Evolutionary conservation across 2,888 invertebrate genomes (phyloP), one percentile per base, ranked within the genome.

Genomic region (Tenodera sinensis): DNA sequence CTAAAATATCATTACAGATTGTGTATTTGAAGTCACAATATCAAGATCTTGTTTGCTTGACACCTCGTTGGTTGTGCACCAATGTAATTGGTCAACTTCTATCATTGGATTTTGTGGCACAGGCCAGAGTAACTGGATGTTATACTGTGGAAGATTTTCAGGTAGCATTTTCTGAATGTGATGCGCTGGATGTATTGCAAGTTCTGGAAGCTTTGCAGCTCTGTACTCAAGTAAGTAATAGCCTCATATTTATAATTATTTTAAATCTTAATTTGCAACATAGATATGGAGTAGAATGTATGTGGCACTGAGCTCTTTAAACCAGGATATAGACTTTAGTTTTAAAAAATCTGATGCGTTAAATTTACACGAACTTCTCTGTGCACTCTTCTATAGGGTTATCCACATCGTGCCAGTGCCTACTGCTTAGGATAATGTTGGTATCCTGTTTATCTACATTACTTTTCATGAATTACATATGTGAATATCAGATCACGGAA

Each of bases 131-230:
- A 14, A 95, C 96, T 27, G 97, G 97, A 3, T 96, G 96, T 91
- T 97, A 96, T 92, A 95, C 96, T 2, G 93, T 95, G 20, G 96
- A 96, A 91, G 96, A 97, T 92, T 96, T 97, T 92, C 96, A 96
- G 93, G 94, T 96, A 83, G 94, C 96, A 91, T 96, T 95, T 92
- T 96, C 96, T 71, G 96, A 96, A 87, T 95, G 95, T 90, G 96
- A 97, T 91, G 96, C 96, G 7, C 93, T 94, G 89, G 96, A 96
- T 91, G 94, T 96, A 91, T 93, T 97, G 85, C 95, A 96, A 92
- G 93, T 95, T 90, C 93, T 97, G 85, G 96, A 96, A 93, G 96
- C 96, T 9, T 93, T 97, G 89, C 95, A 96, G 92, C 93, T 97
- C 86, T 96, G 96, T 92, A 95, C 96, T 89, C 94, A 94, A 92